A percentile compares a stretch with the other conserved stretches of the same genome.
These are phyloP conservation scores for Lasioglossum zephyrum DNA, from an alignment of 2,888 invertebrate genomes.

Conservation along the genomic window DNA sequence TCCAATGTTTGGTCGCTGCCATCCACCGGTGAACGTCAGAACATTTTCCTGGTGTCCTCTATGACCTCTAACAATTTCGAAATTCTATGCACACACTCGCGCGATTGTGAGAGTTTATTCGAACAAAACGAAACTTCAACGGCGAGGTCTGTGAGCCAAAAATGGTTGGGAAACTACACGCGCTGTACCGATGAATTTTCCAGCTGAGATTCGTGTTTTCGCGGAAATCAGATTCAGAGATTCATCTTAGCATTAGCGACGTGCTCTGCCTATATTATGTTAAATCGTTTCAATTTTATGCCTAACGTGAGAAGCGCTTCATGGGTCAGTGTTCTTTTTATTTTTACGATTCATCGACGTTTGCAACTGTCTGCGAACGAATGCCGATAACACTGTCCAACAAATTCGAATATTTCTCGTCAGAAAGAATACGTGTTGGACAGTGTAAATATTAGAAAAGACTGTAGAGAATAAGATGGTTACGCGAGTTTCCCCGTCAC, in stretches of 20 bases:
- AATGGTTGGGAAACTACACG: background rate
- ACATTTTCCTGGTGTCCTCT: background rate
- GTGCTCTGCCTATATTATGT: background rate
- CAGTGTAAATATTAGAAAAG: background rate
- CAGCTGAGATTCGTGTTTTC: constrained; percentile 23
- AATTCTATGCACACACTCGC: background rate
- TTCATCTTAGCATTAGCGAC: background rate
- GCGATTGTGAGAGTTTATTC: background rate
- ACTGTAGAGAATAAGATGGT: background rate
- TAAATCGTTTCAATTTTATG: background rate
- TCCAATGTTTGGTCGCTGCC: background rate
- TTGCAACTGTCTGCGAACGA: background rate
- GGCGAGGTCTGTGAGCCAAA: background rate
- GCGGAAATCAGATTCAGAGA: background rate
- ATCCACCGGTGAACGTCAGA: background rate
- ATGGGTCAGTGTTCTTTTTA: constrained; percentile 7
- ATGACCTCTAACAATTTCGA: no score
- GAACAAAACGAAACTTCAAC: background rate
- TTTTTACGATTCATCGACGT: background rate
- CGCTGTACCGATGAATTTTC: constrained; percentile 32
- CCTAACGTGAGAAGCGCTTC: background rate
- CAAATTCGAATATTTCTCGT: background rate
- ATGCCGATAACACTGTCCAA: background rate
- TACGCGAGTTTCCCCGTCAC: background rate
- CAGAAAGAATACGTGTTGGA: background rate